Conservation (phyloP, 2,797 vertebrate species). For the Malacoraja senta region DNA sequence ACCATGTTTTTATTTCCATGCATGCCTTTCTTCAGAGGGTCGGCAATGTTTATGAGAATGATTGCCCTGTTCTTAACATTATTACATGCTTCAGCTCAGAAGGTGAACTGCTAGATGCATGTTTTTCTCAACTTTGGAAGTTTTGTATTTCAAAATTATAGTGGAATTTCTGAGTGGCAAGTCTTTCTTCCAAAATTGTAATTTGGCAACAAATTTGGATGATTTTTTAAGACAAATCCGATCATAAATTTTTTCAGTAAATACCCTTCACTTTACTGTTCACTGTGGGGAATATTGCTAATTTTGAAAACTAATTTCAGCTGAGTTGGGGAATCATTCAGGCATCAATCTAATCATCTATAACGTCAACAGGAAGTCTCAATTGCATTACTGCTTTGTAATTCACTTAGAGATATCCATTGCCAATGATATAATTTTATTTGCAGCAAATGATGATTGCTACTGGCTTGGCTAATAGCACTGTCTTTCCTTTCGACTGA, state of each 20-base stretch:
- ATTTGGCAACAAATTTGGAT: not conserved
- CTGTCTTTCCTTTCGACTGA: not conserved
- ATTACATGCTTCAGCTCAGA: not conserved
- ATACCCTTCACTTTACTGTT: not conserved
- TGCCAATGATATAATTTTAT: slow-evolving; percentile 19
- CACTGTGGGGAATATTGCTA: not conserved
- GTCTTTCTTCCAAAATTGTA: not conserved
- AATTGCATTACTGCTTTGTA: not conserved
- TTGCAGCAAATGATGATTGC: slow-evolving; percentile 22
- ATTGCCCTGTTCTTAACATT: not conserved
- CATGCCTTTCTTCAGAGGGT: not conserved
- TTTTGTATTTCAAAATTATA: not conserved
- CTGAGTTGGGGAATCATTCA: not conserved
- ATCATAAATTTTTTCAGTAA: not conserved
- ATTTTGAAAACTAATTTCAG: not conserved
- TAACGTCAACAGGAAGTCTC: slow-evolving; percentile 4
- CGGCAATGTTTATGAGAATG: not conserved
- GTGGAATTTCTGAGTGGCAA: not conserved
- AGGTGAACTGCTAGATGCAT: not conserved
- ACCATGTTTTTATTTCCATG: not conserved
- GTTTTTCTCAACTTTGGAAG: not conserved
- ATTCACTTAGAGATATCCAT: slow-evolving; percentile 21
- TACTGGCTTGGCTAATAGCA: slow-evolving; percentile 15
- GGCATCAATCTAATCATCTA: not conserved
- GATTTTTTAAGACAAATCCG: not conserved